Evolutionary conservation across 2,797 vertebrate genomes (phyloP), one percentile per base, ranked within the genome.

Genomic region (Merluccius polli): DNA sequence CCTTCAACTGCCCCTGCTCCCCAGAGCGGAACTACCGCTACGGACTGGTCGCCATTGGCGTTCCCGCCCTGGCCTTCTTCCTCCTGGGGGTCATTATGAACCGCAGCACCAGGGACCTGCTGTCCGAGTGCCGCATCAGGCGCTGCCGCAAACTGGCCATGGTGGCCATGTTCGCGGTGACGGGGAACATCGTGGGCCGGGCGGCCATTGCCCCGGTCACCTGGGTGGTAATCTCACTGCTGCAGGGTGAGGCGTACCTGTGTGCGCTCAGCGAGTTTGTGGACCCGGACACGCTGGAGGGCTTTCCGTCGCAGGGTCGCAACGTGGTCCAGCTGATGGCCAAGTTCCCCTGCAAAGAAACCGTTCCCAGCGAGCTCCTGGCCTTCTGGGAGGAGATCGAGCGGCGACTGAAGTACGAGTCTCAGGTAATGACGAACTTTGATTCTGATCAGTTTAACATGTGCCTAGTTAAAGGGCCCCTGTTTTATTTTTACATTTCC

Each of bases 1-100:
- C 96, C 36, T 98, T 98, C 82, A 85, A 95, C 36, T 98, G 97
- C 48, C 97, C 97, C 0, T 98, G 97, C 78, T 95, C 96, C 0
- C 85, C 95, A 0, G 92, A 92, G 79, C 94, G 94, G 31, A 98
- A 98, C 88, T 97, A 96, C 84, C 83, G 92, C 70, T 98, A 98
- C 0, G 96, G 97, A 48, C 84, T 98, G 89, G 94, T 95, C 0
- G 96, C 96, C 77, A 98, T 98, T 0, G 96, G 96, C 0, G 95
- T 95, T 24, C 96, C 97, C 0, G 96, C 96, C 0, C 82, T 98
- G 73, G 95, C 85, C 0, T 92, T 98, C 38, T 97, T 98, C 83
- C 90, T 98, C 2, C 87, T 97, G 0, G 95, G 96, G 0, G 78
- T 97, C 73, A 95, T 96, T 83, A 90, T 96, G 88, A 98, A 95